Evolutionary conservation across 2,888 invertebrate species (phyloP), one percentile per base, ranked within the genome.

Genomic region (Eupeodes luniger): DNA sequence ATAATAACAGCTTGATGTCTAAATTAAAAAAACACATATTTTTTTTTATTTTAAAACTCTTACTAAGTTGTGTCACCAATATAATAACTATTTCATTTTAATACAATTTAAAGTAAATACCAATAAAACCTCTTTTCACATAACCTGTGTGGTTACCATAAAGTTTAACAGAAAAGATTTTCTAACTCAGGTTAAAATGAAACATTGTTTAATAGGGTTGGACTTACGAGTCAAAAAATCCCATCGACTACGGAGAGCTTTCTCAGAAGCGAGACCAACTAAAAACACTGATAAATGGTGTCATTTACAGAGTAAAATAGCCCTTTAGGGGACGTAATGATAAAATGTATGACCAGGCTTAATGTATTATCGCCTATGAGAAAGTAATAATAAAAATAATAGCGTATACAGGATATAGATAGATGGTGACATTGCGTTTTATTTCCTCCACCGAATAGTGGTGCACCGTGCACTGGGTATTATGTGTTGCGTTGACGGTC

Each of bases 321-420:
- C 87, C 77, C 87, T 87, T 87, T 64, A 84, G 84, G 84, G 87
- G 77, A 84, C 87, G 80, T 77, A 87, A 84, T 87, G 87, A 67
- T 77, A 81, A 84, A 84, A 87, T 87, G 84, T 87, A 87, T 87
- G 66, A 53, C 40, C 77, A 16, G 62, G 84, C 84, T 84, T 87
- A 83, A 87, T 87, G 80, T 87, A 87, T 84, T 87, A 86, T 84
- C 87, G 87, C 87, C 87, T 84, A 84, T 87, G 77, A 87, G 80
- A 84, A 87, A 84, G 84, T 84, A 87, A 84, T 87, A 87, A 87
- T 87, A 87, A 34, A 36, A 69, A 87, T 87, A 80, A 81, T 84
- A 81, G 80, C 84, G 84, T 61, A 81, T 61, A 81, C 84, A 84
- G 80, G 44, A 74, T 84, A 81, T 74, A 80, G 83, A 87, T 83